Percentiles rank a stretch among this genome's conserved stretches.
Evolutionary conservation across 1,140 invertebrate genomes (phyloP).

Genomic region (Apis florea): DNA sequence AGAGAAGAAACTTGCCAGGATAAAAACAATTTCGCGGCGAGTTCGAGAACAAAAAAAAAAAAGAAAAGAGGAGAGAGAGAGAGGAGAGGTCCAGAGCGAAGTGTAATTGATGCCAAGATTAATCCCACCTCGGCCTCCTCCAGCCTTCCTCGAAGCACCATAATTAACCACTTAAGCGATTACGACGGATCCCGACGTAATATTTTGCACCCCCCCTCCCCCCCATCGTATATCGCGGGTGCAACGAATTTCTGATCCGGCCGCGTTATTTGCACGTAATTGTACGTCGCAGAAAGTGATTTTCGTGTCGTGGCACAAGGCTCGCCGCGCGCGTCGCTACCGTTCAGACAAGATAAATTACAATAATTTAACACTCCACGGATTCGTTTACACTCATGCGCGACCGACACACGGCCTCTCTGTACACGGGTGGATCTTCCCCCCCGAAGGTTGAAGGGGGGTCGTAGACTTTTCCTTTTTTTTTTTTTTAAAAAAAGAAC

Average conservation of each 20-base stretch:
- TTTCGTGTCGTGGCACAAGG: conserved; percentile 29
- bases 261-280: conserved; percentile 43
- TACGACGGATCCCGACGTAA: conserved; percentile 72
- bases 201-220: conserved; percentile 53
- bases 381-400: conserved; percentile 31
- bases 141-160: conserved; percentile 70
- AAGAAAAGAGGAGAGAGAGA: conserved; percentile 35
- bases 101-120: conserved; percentile 72
- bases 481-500: too few species aligned
- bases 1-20: too few species aligned
- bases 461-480: too few species aligned
- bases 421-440: too few species aligned
- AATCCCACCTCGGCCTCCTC: conserved; percentile 67
- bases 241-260: conserved; percentile 55
- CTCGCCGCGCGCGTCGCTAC: conserved; percentile 26
- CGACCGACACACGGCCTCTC: background rate
- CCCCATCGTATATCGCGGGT: conserved; percentile 6
- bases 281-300: conserved; percentile 44
- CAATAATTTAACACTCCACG: conserved; percentile 48
- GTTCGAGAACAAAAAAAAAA: conserved; percentile 42
- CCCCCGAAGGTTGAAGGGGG: too few species aligned
- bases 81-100: conserved; percentile 49
- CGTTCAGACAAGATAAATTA: conserved; percentile 44
- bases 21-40: conserved; percentile 53
- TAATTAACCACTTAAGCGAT: conserved; percentile 77